Evolutionary conservation across 2,797 vertebrate genomes (phyloP).

Genomic region (Parotocinclus haroldoi): DNA sequence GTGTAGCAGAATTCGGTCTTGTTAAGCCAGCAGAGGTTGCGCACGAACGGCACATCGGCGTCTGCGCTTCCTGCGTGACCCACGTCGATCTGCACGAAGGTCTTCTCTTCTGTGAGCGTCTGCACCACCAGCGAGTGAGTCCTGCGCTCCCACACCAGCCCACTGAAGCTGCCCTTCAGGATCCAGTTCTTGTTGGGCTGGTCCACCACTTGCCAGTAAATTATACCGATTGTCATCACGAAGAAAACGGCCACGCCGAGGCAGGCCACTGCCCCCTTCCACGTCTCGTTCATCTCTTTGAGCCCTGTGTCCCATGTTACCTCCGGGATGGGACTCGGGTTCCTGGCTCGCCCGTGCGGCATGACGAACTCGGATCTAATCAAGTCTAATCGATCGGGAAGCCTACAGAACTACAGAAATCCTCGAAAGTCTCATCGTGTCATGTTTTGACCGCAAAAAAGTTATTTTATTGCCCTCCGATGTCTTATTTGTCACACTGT

Average conservation of each 20-base stretch:
- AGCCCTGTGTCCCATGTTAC: slow-evolving; percentile 79
- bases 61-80: slow-evolving; percentile 76
- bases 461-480: not conserved
- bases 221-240: slow-evolving; percentile 91
- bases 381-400: slow-evolving; percentile 7
- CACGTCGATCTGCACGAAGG: slow-evolving; percentile 76
- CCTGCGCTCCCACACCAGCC: slow-evolving; percentile 86
- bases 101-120: slow-evolving; percentile 76
- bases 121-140: slow-evolving; percentile 81
- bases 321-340: slow-evolving; percentile 78
- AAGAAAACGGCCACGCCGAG: slow-evolving; percentile 88
- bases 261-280: slow-evolving; percentile 87
- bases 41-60: slow-evolving; percentile 78
- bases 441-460: slow-evolving; percentile 33
- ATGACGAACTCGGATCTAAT: slow-evolving; percentile 57
- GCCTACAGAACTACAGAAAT: slow-evolving; percentile 58
- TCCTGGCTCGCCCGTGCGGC: slow-evolving; percentile 80
- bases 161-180: slow-evolving; percentile 79
- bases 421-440: slow-evolving; percentile 63
- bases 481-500: no score
- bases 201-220: slow-evolving; percentile 94
- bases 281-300: slow-evolving; percentile 91
- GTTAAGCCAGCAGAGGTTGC: slow-evolving; percentile 86
- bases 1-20: slow-evolving; percentile 86
- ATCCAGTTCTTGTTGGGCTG: slow-evolving; percentile 90